Evolutionary conservation across 2,113 vertebrate species (phyloP).

Genomic region (Anolis sagrei): DNA sequence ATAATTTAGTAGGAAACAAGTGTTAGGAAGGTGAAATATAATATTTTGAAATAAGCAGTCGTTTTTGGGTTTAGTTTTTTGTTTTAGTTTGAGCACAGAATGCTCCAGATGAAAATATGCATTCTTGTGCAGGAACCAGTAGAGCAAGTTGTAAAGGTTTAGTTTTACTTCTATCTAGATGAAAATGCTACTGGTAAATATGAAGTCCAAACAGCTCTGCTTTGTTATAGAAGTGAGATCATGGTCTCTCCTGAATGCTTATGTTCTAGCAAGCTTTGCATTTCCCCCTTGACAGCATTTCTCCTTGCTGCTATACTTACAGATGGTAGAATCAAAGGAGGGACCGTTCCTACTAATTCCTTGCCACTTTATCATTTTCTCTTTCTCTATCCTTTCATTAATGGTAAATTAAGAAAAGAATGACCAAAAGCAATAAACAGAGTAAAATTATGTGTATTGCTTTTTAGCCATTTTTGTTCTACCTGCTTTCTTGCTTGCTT

Average conservation of each 20-base stretch:
- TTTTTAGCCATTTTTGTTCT: neutral
- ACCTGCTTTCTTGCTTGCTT: neutral
- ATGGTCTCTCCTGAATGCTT: neutral
- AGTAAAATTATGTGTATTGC: no score
- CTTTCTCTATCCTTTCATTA: no score
- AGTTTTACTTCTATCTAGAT: neutral
- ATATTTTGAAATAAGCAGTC: neutral
- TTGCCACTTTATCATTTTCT: no score
- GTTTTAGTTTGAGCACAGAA: neutral
- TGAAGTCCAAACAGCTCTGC: no score
- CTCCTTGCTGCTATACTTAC: no score
- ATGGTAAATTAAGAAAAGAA: neutral
- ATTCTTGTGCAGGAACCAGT: neutral
- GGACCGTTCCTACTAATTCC: no score
- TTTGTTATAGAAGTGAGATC: neutral
- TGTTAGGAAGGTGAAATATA: neutral
- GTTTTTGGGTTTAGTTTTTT: neutral
- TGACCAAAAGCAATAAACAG: neutral
- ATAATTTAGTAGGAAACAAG: neutral
- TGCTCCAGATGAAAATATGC: neutral
- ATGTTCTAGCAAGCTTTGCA: neutral
- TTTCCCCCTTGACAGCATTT: neutral
- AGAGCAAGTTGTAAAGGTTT: neutral
- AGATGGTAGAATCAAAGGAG: neutral
- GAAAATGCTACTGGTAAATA: neutral